A percentile compares a stretch with the other conserved stretches of the same genome.
phyloP scores from a whole-genome alignment of 2,888 invertebrate species.

The Euplexia lucipara region DNA sequence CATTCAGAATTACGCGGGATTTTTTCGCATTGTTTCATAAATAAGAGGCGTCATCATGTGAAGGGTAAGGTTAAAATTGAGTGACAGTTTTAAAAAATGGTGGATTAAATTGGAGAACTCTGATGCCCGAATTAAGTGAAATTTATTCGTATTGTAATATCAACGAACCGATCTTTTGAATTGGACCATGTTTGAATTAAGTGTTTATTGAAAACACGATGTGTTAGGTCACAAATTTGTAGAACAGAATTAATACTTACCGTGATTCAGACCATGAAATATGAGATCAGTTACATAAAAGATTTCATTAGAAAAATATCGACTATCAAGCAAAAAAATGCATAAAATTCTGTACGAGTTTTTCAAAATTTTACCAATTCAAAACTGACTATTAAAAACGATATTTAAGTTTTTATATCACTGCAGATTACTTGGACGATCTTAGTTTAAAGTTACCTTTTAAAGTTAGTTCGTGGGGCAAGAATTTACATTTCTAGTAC shows the following conservation, averaged over 20 bases:
- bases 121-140: neutral
- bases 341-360: too few relatives aligned
- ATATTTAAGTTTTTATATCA: neutral
- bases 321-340: too few relatives aligned
- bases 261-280: too few relatives aligned
- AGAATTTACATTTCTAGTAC: conserved; percentile 29
- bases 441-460: conserved; percentile 8
- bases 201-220: too few relatives aligned
- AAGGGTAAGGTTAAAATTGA: conserved; percentile 2
- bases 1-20: conserved; percentile 8
- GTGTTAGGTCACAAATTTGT: too few relatives aligned
- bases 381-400: neutral
- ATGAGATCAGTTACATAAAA: too few relatives aligned
- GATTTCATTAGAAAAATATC: too few relatives aligned
- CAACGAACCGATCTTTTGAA: too few relatives aligned
- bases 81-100: neutral
- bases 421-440: neutral
- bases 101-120: neutral
- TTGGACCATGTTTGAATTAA: too few relatives aligned
- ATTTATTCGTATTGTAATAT: too few relatives aligned
- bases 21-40: conserved; percentile 4
- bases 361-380: too few relatives aligned
- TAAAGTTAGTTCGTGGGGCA: conserved; percentile 18
- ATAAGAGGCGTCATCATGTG: conserved; percentile 1
- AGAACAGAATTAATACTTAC: too few relatives aligned